A percentile compares a stretch with the other conserved stretches of the same genome.
Conservation (phyloP, 2,113 vertebrate genomes). For the Aegotheles bennettii region DNA sequence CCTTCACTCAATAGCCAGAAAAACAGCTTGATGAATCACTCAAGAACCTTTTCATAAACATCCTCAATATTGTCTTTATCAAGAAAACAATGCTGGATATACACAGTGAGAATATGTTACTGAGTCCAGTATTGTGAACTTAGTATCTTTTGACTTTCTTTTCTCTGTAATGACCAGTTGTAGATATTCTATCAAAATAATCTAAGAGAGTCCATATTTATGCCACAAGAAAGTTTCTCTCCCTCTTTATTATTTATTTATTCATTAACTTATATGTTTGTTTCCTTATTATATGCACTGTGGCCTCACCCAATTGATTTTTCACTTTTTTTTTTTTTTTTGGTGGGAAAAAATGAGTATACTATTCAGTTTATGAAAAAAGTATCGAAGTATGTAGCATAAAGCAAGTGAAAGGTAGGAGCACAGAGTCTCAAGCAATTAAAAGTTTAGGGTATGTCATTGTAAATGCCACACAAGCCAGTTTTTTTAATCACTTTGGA, state of each 20-base stretch:
- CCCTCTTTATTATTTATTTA: too few species aligned
- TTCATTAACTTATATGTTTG: not conserved
- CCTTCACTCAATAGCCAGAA: not conserved
- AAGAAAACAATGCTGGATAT: not conserved
- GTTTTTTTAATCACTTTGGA: not conserved
- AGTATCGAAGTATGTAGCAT: not conserved
- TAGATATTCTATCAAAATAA: not conserved
- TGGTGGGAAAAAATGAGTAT: not conserved
- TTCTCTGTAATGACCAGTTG: fast-evolving
- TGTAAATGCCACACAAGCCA: not conserved
- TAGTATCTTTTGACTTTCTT: not conserved
- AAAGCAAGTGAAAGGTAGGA: not conserved
- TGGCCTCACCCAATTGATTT: not conserved
- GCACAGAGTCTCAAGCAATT: not conserved
- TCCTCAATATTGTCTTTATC: not conserved
- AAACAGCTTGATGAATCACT: not conserved
- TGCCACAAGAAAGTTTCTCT: not conserved
- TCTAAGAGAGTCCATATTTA: not conserved
- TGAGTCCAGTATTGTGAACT: not conserved
- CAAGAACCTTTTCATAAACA: not conserved
- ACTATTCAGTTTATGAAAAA: not conserved
- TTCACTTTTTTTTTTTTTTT: not conserved
- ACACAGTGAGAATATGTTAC: not conserved
- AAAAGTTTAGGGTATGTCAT: not conserved
- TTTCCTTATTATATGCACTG: not conserved